phyloP scores from a whole-genome alignment of 2,888 invertebrate genomes.

The Enchytraeus crypticus region DNA sequence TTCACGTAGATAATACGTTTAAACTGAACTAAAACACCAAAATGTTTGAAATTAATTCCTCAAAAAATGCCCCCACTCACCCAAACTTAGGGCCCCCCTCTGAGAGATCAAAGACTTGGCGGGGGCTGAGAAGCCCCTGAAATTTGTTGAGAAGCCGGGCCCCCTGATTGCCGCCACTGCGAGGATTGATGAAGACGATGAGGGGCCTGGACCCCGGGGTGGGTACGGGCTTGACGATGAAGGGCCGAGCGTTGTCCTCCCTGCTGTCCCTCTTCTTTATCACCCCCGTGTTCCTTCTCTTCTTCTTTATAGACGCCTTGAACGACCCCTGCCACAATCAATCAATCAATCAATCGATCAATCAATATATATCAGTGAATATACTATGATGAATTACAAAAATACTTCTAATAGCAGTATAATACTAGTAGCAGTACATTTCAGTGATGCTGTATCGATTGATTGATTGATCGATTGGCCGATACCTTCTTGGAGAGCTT shows the following conservation, averaged over 20 bases:
- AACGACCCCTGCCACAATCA: conserved; percentile 45
- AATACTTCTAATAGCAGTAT: no score
- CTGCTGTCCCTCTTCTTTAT: conserved; percentile 44
- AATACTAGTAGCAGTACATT: no score
- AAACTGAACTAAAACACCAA: no score
- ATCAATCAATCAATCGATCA: no score
- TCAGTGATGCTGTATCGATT: no score
- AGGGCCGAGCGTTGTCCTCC: conserved; percentile 57
- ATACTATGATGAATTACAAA: no score
- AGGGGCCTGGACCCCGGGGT: conserved; percentile 49
- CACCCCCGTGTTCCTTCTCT: conserved; percentile 45
- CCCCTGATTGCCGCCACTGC: conserved; percentile 96
- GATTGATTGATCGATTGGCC: background rate
- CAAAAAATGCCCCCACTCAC: conserved; percentile 16
- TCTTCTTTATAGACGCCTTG: conserved; percentile 49
- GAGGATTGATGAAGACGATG: conserved; percentile 95
- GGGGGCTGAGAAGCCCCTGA: conserved; percentile 91
- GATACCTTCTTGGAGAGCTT: conserved; percentile 69
- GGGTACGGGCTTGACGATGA: conserved; percentile 88
- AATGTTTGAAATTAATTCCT: no score
- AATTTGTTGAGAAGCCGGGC: conserved; percentile 89
- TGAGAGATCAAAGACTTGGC: conserved; percentile 90
- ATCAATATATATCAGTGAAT: no score
- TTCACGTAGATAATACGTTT: no score
- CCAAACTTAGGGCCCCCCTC: conserved; percentile 14